Base-by-base conservation (phyloP, 2,888 invertebrate species). In the Chrysolina americana region DNA sequence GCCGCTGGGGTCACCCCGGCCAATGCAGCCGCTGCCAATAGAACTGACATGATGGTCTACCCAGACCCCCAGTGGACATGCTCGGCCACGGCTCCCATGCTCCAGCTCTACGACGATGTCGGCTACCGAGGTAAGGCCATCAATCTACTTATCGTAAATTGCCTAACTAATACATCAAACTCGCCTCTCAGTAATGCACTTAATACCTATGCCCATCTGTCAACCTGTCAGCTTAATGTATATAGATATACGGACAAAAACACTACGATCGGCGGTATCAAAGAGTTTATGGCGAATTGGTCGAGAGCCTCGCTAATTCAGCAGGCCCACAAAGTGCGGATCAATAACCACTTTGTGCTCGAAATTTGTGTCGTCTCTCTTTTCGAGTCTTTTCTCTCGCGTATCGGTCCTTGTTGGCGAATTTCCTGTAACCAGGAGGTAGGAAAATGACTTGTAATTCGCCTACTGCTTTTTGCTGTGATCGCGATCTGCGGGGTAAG, bases 61-160 rank as follows among this genome's bases (percentile, higher is more conserved):
- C 92, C 92, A 83, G 92, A 92, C 88, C 89, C 91, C 83, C 90
- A 91, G 89, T 89, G 91, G 90, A 89, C 85, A 71, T 87, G 87
- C 79, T 85, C 87, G 70, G 85, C 87, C 65, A 90, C 91, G 87
- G 89, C 90, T 84, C 90, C 91, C 82, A 91, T 91, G 89, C 90
- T 91, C 84, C 91, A 91, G 87, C 90, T 91, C 87, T 92, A 92
- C 89, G 91, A 92, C 87, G 91, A 92, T 89, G 91, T 91, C 78
- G 87, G 88, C 86, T 92, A 91, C 88, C 88, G 92, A 89, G 92
- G 92, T 92, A 89, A 91, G 17, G 44, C 47, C 48, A 63, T 63
- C 6, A 44, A 63, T 69, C 23, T 47, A 62, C 44, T 63, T 41
- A 63, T 48, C 36, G 63, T 48, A 50, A 70, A 41, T 63, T 47